Evolutionary conservation across 2,113 vertebrate species (phyloP).

Genomic region (Scopus umbretta): DNA sequence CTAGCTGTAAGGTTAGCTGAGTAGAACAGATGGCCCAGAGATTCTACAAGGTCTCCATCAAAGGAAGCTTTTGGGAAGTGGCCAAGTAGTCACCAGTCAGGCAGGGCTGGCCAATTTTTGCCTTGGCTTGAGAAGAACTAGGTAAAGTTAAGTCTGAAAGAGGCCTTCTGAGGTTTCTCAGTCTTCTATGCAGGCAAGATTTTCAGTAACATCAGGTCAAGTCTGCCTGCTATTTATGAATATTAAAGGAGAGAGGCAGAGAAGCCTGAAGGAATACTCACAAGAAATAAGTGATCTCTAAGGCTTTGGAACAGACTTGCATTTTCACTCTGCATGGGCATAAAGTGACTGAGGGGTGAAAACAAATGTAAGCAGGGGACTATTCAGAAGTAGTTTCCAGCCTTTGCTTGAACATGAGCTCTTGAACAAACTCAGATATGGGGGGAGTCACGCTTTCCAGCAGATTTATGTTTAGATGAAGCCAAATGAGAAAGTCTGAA

Average conservation of each 20-base stretch:
- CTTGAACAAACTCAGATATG: background rate
- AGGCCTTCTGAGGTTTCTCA: background rate
- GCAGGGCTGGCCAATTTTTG: background rate
- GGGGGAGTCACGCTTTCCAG: background rate
- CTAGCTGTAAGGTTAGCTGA: background rate
- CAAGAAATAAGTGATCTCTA: background rate
- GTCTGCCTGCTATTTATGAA: background rate
- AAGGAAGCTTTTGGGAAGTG: background rate
- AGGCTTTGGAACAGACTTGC: background rate
- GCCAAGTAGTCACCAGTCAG: background rate
- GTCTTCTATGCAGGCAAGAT: background rate
- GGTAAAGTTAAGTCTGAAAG: background rate
- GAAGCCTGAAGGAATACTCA: background rate
- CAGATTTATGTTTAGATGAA: background rate
- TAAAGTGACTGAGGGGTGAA: background rate
- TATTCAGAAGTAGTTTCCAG: background rate
- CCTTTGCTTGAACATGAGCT: background rate
- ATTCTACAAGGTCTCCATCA: background rate
- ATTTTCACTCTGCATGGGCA: background rate
- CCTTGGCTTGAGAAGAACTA: background rate
- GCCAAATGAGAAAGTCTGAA: background rate
- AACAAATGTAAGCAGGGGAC: background rate
- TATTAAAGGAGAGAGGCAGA: background rate
- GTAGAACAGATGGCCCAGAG: background rate
- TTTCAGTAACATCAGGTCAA: background rate